Evolutionary conservation across 2,888 invertebrate genomes (phyloP).

Genomic region (Apodemia duryi): DNA sequence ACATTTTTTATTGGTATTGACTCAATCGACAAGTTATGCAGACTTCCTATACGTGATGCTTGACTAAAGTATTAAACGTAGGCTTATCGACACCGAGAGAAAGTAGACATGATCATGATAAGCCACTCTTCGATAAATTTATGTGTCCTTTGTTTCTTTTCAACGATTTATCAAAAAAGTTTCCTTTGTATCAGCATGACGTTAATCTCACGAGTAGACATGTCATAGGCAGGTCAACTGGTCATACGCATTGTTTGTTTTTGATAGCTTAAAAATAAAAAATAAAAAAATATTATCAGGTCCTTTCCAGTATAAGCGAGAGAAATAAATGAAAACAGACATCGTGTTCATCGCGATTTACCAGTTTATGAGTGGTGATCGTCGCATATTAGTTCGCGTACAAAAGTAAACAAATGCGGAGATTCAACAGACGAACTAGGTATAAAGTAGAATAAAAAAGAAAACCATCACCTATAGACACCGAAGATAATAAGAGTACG

Average conservation of each 20-base stretch:
- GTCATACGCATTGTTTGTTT: slow-evolving; percentile 31
- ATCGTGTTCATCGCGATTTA: too few relatives aligned
- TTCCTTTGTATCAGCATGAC: slow-evolving; percentile 42
- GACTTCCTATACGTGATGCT: slow-evolving; percentile 9
- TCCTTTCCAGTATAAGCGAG: too few relatives aligned
- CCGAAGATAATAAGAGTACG: too few relatives aligned
- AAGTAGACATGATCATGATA: slow-evolving; percentile 69
- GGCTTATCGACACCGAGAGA: slow-evolving; percentile 59
- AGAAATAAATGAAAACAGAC: too few relatives aligned
- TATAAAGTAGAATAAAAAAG: too few relatives aligned
- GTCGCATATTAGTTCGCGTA: too few relatives aligned
- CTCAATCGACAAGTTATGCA: slow-evolving; percentile 11
- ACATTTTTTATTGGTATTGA: slow-evolving; percentile 3
- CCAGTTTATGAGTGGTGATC: too few relatives aligned
- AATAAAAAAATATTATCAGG: too few relatives aligned
- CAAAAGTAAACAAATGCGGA: too few relatives aligned
- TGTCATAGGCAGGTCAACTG: slow-evolving; percentile 47
- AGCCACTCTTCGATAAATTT: slow-evolving; percentile 66
- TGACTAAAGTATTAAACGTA: slow-evolving; percentile 4
- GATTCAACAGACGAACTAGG: too few relatives aligned
- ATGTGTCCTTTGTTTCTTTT: slow-evolving; percentile 76
- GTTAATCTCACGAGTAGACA: slow-evolving; percentile 34
- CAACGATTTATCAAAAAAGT: slow-evolving; percentile 68
- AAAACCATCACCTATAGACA: too few relatives aligned
- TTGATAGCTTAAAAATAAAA: background rate